These are phyloP conservation scores for Sebastolobus altivelis DNA, from an alignment of 2,797 vertebrate species.

Conservation along the genomic window DNA sequence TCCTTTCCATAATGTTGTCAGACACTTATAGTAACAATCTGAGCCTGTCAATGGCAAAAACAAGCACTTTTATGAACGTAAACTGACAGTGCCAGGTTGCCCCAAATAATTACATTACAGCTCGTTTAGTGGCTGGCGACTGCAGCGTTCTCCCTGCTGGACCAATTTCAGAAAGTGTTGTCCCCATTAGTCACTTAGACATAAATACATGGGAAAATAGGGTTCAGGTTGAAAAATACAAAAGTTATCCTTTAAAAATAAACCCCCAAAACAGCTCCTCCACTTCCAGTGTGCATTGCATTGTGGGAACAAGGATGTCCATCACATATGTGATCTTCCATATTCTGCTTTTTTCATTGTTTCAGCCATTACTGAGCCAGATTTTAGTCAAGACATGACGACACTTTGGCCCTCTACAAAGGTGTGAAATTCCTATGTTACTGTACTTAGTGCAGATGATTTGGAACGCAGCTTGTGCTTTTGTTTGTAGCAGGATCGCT, in stretches of 20 bases:
- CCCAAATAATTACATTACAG: too few species aligned
- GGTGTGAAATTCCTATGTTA: conserved; percentile 24
- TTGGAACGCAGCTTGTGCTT: conserved; percentile 60
- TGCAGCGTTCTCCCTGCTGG: too few species aligned
- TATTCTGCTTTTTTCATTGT: conserved; percentile 10
- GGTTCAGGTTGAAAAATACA: too few species aligned
- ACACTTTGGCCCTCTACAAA: conserved; percentile 6
- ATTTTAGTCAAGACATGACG: conserved; percentile 1
- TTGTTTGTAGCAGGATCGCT: conserved; percentile 33
- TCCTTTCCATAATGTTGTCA: too few species aligned
- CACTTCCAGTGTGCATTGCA: neutral
- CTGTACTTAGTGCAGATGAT: conserved; percentile 27
- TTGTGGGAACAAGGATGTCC: neutral
- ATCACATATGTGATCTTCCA: neutral
- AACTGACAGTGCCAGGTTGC: too few species aligned
- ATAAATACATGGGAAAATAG: too few species aligned
- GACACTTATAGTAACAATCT: too few species aligned
- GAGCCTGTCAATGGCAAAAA: too few species aligned
- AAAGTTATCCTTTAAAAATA: neutral
- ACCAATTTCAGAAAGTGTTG: too few species aligned
- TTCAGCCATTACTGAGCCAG: conserved; percentile 2
- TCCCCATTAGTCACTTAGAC: too few species aligned
- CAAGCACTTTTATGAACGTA: too few species aligned
- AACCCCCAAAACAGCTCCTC: neutral
- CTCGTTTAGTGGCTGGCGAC: too few species aligned